These are phyloP conservation scores for Anabas testudineus DNA, from an alignment of 2,797 vertebrate species.

Conservation along the genomic window DNA sequence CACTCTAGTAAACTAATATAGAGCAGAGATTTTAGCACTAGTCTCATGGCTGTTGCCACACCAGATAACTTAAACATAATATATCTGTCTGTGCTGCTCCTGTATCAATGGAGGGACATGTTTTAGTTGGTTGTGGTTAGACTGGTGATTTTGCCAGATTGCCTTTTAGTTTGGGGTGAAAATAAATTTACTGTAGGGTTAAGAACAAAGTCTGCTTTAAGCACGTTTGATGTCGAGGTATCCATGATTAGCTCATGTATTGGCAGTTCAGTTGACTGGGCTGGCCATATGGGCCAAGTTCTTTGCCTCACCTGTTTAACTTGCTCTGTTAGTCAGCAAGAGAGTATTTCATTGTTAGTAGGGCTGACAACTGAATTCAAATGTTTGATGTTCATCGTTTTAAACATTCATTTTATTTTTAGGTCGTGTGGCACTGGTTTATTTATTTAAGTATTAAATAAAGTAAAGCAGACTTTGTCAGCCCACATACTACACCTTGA, in stretches of 20 bases:
- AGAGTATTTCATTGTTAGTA: conserved; percentile 61
- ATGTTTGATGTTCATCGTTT: conserved; percentile 39
- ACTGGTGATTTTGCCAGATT: background rate
- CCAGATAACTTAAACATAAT: background rate
- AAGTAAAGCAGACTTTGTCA: background rate
- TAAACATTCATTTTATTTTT: background rate
- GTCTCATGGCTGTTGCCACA: background rate
- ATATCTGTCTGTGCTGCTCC: background rate
- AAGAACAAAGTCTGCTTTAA: too few species aligned
- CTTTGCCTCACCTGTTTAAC: conserved; percentile 83
- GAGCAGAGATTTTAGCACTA: conserved; percentile 5
- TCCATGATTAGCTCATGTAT: conserved; percentile 11
- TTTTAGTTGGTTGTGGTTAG: background rate
- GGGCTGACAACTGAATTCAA: conserved; percentile 5
- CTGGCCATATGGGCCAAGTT: conserved; percentile 38
- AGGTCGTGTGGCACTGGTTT: background rate
- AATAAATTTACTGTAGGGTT: background rate
- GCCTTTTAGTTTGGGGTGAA: background rate
- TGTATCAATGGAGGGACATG: background rate
- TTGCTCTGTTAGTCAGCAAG: conserved; percentile 78
- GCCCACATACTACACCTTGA: background rate
- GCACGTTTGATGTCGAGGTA: background rate
- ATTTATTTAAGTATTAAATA: background rate
- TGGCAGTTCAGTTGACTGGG: conserved; percentile 7
- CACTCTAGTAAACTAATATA: background rate